Evolutionary conservation across 2,888 invertebrate species (phyloP), one percentile per base, ranked within the genome.

Genomic region (Linyphia triangularis): DNA sequence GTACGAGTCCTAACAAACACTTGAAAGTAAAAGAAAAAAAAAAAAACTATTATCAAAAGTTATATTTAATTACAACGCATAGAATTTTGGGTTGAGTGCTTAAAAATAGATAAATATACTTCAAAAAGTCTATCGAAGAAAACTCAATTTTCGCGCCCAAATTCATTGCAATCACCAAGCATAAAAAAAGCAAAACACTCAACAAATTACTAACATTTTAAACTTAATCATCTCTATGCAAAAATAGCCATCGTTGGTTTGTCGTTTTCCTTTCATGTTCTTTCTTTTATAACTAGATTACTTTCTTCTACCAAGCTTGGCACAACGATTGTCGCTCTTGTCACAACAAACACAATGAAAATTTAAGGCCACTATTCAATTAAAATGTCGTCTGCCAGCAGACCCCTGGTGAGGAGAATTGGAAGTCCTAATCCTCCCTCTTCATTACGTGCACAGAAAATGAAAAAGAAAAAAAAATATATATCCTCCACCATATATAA

Each of bases 251-350:
- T n/a, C 28, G 30, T 51, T 30, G 51, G 26, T 24, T 9, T 16
- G 26, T n/a, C 24, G 10, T 19, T 16, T 24, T 13, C 7, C 28
- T 30, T 65, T 13, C 26, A 13, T n/a, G n/a, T n/a, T n/a, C n/a
- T n/a, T 26, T 26, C 43, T 81, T 81, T 81, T 81, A 69, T 81
- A 81, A 81, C 69, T 51, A 59, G 81, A 70, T 81, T 81, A 81
- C 37, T 37, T 16, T 59, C 30, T n/a, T 24, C 33, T 43, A 28
- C 26, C n/a, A 28, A 22, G 30, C 65, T 28, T 51, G 1, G 40
- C 7, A 40, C 26, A 63, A 63, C 37, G 37, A 28, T 63, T 61
- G 57, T 72, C 30, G 43, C 30, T n/a, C 30, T 26, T 16, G 51
- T 72, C 43, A 72, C 72, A 7, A 51, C 19, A 24, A 26, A 26